Evolutionary conservation across 1,140 invertebrate species (phyloP).

Genomic region (Druon quercuslanigerum): DNA sequence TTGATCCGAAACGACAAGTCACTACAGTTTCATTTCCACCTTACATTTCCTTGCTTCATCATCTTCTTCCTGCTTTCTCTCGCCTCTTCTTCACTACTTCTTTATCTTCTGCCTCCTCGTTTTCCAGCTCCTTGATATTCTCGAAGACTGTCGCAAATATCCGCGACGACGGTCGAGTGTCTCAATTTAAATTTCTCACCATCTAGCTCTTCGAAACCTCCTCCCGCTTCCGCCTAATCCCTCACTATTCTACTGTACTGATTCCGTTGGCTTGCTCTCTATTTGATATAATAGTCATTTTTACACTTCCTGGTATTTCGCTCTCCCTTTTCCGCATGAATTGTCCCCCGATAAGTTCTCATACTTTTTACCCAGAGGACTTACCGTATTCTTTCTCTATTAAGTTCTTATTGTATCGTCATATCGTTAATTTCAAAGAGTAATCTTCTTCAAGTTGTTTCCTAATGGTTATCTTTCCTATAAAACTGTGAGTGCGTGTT

Average conservation of each 20-base stretch:
- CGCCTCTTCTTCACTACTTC: not conserved
- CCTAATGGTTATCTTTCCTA: too few relatives aligned
- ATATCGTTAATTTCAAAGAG: too few relatives aligned
- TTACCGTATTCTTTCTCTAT: not conserved
- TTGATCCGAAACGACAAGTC: conserved; percentile 11
- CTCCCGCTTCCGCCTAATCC: not conserved
- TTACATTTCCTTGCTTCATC: conserved; percentile 24
- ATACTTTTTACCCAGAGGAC: not conserved
- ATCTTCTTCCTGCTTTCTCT: not conserved
- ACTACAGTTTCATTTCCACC: not conserved
- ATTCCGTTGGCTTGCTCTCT: not conserved
- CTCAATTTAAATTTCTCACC: conserved; percentile 27
- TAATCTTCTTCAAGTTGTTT: too few relatives aligned
- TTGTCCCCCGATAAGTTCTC: not conserved
- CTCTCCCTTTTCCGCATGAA: not conserved
- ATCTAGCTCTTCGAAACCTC: not conserved
- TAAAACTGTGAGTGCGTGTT: too few relatives aligned
- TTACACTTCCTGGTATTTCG: not conserved
- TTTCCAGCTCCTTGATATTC: conserved; percentile 18
- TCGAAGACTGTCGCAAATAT: conserved; percentile 22
- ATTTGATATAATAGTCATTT: conserved; percentile 10
- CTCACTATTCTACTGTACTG: not conserved
- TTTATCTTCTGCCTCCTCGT: conserved; percentile 22
- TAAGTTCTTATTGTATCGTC: too few relatives aligned
- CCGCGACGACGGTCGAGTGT: conserved; percentile 14